Percentiles rank a stretch among this genome's conserved stretches.
These are phyloP conservation scores for Dione vanillae DNA, from an alignment of 2,888 invertebrate genomes.

Conservation along the genomic window DNA sequence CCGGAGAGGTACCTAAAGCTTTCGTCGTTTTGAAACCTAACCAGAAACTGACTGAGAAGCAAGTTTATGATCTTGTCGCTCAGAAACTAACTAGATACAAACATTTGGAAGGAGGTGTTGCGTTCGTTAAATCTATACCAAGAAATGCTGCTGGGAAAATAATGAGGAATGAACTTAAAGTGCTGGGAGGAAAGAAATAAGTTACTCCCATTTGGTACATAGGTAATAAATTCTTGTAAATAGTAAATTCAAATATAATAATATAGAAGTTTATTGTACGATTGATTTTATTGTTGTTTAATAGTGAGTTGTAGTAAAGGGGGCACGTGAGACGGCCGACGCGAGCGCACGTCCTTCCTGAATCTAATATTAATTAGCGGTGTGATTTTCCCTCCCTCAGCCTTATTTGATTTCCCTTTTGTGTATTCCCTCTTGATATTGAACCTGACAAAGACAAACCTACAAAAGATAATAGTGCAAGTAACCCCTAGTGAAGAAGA, in stretches of 20 bases:
- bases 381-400: no score
- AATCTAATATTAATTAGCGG: no score
- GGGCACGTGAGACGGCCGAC: no score
- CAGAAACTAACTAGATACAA: slow-evolving; percentile 89
- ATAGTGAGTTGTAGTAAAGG: slow-evolving; percentile 14
- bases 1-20: slow-evolving; percentile 90
- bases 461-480: no score
- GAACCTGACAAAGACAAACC: no score
- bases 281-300: neutral
- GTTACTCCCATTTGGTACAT: neutral
- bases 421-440: no score
- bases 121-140: slow-evolving; percentile 88
- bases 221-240: neutral
- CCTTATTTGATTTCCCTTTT: no score
- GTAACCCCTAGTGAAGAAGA: no score
- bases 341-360: no score
- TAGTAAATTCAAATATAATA: neutral
- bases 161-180: slow-evolving; percentile 87
- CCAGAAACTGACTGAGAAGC: slow-evolving; percentile 81
- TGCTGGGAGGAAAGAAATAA: slow-evolving; percentile 58
- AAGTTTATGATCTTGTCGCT: slow-evolving; percentile 83
- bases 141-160: slow-evolving; percentile 91
- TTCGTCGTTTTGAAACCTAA: slow-evolving; percentile 87
- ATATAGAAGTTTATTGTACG: neutral
- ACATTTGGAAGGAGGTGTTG: slow-evolving; percentile 88